Evolutionary conservation across 2,113 vertebrate species (phyloP).

Genomic region (Tricholaema leucomelas): DNA sequence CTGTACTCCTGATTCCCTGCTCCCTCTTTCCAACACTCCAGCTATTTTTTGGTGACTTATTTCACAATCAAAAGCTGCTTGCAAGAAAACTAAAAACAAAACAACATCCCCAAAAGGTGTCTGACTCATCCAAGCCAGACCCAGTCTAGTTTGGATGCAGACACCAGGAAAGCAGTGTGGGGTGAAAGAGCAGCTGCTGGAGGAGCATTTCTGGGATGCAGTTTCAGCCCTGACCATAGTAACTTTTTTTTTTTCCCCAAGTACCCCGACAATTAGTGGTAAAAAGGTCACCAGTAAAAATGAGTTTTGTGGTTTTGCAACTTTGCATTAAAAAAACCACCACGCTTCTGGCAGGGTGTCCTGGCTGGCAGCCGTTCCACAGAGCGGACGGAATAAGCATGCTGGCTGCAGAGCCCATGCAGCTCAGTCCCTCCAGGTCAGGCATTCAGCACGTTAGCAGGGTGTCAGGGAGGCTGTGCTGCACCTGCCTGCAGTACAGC

Average conservation of each 20-base stretch:
- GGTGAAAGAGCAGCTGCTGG: not conserved
- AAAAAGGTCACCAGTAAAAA: constrained; percentile 60
- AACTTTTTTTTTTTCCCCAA: not conserved
- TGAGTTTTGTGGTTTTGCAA: constrained; percentile 61
- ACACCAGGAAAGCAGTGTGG: not conserved
- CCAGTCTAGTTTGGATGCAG: not conserved
- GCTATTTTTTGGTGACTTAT: not conserved
- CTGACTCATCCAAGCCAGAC: constrained; percentile 24
- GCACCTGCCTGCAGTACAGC: constrained; percentile 55
- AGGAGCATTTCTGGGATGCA: not conserved
- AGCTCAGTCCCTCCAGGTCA: not conserved
- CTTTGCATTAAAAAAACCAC: constrained; percentile 66
- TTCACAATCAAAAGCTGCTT: constrained; percentile 27
- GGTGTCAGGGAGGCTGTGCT: constrained; percentile 17
- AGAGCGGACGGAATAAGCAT: not conserved
- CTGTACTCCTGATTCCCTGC: not conserved
- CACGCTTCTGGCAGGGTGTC: not conserved
- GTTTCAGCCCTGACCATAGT: constrained; percentile 9
- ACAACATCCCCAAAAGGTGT: not conserved
- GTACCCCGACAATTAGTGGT: constrained; percentile 45
- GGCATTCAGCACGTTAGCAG: not conserved
- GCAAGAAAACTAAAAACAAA: not conserved
- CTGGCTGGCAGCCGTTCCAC: not conserved
- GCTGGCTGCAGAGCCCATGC: constrained; percentile 24
- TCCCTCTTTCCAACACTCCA: not conserved